Conservation (phyloP, 2,113 vertebrate genomes). For the Psilopsiagon aymara region DNA sequence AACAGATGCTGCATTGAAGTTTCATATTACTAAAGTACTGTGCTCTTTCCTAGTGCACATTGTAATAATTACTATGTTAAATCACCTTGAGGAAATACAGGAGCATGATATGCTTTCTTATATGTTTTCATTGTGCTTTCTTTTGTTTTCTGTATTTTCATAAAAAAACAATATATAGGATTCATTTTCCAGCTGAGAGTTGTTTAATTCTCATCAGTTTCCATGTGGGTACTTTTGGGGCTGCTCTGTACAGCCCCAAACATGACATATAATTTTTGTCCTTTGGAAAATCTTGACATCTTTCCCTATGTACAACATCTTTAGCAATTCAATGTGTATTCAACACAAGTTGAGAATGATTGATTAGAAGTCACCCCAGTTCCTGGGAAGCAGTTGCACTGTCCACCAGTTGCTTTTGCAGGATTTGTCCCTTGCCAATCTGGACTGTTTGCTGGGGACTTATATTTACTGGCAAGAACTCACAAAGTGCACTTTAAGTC, state of each 20-base stretch:
- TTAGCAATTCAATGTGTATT: background rate
- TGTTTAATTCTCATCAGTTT: background rate
- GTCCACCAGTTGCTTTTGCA: background rate
- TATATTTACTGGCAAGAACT: background rate
- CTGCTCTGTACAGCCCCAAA: background rate
- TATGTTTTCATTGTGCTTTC: background rate
- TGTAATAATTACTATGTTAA: background rate
- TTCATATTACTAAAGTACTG: slow-evolving; percentile 6
- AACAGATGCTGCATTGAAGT: slow-evolving; percentile 15
- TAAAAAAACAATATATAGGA: background rate
- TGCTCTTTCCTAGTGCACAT: background rate
- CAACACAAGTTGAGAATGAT: fast-evolving
- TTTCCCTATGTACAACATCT: background rate
- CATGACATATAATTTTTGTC: background rate
- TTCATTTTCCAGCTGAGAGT: background rate
- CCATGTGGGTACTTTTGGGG: background rate
- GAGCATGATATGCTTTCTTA: background rate
- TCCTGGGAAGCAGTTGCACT: background rate
- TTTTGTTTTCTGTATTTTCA: background rate
- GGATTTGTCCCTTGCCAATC: background rate
- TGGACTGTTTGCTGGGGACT: background rate
- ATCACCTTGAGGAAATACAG: slow-evolving; percentile 15
- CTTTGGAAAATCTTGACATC: background rate
- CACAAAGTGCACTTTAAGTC: background rate
- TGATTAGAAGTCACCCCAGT: background rate